Evolutionary conservation across 2,888 invertebrate genomes (phyloP), one percentile per base, ranked within the genome.

Genomic region (Chrysopilus asiliformis): DNA sequence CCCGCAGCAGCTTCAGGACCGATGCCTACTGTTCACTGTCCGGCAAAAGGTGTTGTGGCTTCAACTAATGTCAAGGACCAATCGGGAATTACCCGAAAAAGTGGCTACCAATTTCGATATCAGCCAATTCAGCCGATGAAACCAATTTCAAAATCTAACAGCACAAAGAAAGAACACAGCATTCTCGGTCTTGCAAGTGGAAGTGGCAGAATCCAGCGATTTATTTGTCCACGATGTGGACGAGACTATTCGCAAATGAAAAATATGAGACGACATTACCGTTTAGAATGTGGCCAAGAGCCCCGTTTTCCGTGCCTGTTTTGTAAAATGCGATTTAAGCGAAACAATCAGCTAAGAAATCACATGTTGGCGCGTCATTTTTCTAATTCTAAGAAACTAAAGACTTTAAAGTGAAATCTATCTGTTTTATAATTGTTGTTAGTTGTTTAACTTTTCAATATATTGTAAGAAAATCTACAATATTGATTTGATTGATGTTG

Each of bases 261-360:
- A 39, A 67, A 68, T 40, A 58, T 70, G 55, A 58, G 59, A 43
- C 57, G 47, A 27, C 47, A 47, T 34, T 44, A 25, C 32, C 39
- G 43, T 19, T 34, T 77, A 47, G 79, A 79, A 61, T 79, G 79
- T 58, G 76, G 76, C 22, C 75, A 76, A 58, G 74, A 75, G 48
- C 77, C 78, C 37, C 71, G 74, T 57, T 79, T 74, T 66, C 68
- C 68, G 53, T 80, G 79, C 46, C 70, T 71, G 14, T 68, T 71
- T 60, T 80, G 79, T 66, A 41, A 39, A 30, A 41, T 44, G 32
- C 39, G 42, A 14, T 47, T 43, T 36, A 48, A 48, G 37, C 36
- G 48, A 12, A 47, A 48, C 25, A 48, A 48, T 43, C 48, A 48
- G 35, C 34, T 48, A 18, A 42, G 36, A 20, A 43, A 42, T 39